phyloP scores from a whole-genome alignment of 2,888 invertebrate genomes.

The Drosophila paranaensis region DNA sequence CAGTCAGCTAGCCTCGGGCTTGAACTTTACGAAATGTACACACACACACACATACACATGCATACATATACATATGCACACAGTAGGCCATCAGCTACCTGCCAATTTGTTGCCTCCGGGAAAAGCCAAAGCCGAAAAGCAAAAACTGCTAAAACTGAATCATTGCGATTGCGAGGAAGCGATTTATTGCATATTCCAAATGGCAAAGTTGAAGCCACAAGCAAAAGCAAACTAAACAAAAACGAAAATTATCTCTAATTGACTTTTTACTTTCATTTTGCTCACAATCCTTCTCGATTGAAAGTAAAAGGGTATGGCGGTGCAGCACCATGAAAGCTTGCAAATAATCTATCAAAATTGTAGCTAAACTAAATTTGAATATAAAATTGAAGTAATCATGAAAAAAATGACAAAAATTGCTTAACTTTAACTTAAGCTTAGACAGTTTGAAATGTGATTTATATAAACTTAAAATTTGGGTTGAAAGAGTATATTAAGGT shows the following conservation, averaged over 20 bases:
- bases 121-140: conserved; percentile 16
- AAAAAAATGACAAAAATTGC: background rate
- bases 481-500: too few species aligned
- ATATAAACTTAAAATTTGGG: too few species aligned
- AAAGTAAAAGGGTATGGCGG: background rate
- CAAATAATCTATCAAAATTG: background rate
- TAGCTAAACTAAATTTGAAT: background rate
- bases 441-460: too few species aligned
- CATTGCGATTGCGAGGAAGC: conserved; percentile 53
- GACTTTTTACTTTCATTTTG: conserved; percentile 52
- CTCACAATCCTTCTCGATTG: background rate
- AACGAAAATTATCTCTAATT: conserved; percentile 33
- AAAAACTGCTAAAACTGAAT: conserved; percentile 54
- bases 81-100: conserved; percentile 42
- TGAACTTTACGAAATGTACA: conserved; percentile 47
- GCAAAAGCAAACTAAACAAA: conserved; percentile 14
- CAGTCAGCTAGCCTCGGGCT: conserved; percentile 50
- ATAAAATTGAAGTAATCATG: background rate
- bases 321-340: background rate
- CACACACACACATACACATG: conserved; percentile 11
- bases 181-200: conserved; percentile 50
- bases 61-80: background rate
- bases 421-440: too few species aligned
- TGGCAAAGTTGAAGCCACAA: conserved; percentile 63
- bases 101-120: conserved; percentile 58